These are phyloP conservation scores for Sylvia borin DNA, from an alignment of 2,797 vertebrate species.

Conservation along the genomic window DNA sequence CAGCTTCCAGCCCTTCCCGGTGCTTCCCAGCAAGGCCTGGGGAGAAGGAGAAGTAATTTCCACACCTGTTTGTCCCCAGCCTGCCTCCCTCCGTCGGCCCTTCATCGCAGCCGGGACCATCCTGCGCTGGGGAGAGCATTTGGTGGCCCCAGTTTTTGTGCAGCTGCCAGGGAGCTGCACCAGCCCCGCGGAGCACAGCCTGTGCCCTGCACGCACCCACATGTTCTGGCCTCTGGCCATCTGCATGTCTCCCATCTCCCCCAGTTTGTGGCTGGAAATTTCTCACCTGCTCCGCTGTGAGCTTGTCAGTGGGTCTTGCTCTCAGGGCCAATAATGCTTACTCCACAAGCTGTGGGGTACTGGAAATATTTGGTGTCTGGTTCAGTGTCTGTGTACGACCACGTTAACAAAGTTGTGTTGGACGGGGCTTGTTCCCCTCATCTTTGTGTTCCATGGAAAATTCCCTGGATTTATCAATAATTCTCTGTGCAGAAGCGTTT, in stretches of 20 bases:
- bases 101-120: background rate
- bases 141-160: background rate
- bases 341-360: background rate
- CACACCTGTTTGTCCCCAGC: background rate
- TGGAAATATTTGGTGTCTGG: background rate
- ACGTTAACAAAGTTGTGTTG: background rate
- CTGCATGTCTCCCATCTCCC: background rate
- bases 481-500: background rate
- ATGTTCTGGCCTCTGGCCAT: background rate
- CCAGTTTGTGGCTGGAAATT: background rate
- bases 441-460: background rate
- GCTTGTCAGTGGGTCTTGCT: background rate
- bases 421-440: background rate
- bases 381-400: background rate
- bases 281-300: fast-evolving
- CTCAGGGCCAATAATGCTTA: fast-evolving
- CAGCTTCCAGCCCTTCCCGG: background rate
- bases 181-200: background rate
- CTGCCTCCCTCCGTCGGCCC: background rate
- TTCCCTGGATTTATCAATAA: background rate
- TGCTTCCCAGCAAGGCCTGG: background rate
- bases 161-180: background rate
- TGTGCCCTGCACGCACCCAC: fast-evolving
- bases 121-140: fast-evolving
- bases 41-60: fast-evolving